Evolutionary conservation across 2,888 invertebrate species (phyloP).

Genomic region (Ennomos fuscantarius): DNA sequence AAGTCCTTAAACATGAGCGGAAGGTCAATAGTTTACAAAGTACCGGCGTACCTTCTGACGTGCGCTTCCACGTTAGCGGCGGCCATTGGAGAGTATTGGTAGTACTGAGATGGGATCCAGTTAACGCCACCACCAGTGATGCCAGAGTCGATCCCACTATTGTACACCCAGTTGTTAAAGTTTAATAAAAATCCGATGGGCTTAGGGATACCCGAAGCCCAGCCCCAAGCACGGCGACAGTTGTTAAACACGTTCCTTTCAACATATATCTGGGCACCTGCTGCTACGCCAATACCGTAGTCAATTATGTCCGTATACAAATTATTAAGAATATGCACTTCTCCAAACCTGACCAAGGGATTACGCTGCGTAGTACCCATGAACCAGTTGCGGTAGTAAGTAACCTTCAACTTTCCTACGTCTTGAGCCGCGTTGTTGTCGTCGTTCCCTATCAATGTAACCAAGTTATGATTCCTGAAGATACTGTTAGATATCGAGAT

Average conservation of each 20-base stretch:
- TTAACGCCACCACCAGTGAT: neutral
- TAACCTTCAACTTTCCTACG: conserved; percentile 27
- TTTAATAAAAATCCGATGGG: too few relatives aligned
- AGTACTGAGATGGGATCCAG: conserved; percentile 16
- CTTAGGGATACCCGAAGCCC: too few relatives aligned
- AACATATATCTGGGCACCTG: conserved; percentile 12
- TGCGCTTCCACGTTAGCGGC: neutral
- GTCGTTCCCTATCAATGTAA: conserved; percentile 26
- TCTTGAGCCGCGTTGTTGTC: conserved; percentile 24
- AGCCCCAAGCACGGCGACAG: conserved; percentile 14
- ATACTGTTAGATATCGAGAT: conserved; percentile 33
- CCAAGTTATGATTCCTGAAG: conserved; percentile 31
- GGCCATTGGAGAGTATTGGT: conserved; percentile 16
- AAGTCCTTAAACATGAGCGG: too few relatives aligned
- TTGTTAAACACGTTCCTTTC: conserved; percentile 28
- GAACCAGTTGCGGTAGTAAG: conserved; percentile 32
- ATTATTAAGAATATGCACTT: conserved; percentile 29
- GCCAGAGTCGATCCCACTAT: too few relatives aligned
- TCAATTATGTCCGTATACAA: conserved; percentile 22
- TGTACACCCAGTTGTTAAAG: too few relatives aligned
- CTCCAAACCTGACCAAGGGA: conserved; percentile 28
- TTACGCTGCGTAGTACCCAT: conserved; percentile 28
- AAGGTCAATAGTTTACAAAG: neutral
- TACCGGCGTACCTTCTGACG: conserved; percentile 19
- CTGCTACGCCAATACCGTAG: conserved; percentile 28